Base-by-base conservation (phyloP, 2,797 vertebrate species). In the Tenualosa thibaudeaui region DNA sequence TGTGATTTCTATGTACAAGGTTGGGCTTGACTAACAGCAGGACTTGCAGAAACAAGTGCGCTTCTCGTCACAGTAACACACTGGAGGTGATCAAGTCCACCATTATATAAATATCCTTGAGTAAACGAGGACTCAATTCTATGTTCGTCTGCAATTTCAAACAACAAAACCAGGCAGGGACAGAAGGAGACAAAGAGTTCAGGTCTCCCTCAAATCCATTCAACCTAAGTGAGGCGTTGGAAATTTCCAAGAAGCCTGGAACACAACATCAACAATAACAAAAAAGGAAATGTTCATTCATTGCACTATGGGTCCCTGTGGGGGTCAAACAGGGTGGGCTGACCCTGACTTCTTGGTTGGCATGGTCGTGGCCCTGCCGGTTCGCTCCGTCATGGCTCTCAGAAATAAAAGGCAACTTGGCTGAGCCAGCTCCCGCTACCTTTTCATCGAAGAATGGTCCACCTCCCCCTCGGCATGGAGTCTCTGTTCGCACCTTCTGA, bases 1-100 rank as follows among this genome's bases (percentile, higher is more conserved):
- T 92, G 92, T 93, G 92, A 92, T 89, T 94, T 89, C 82, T 96
- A 96, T 96, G 91, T 96, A 96, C 95, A 96, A 81, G 81, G 86
- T 92, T 93, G 88, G 90, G 93, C 92, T 89, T 81, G 84, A 88
- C 86, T 86, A 87, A 87, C 88, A 84, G 82, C 83, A 82, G 87
- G 86, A 85, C 86, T 92, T 86, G 92, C 90, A 90, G 89, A 86
- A 83, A 82, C 19, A 15, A 84, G 51, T 17, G 84, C 83, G 83
- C 51, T 88, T 83, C 65, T 85, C 85, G 54, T 82, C 85, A 75
- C 81, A 54, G 84, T 81, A 88, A 87, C 84, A 84, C 90, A 91
- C 31, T 15, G 15, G 85, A 88, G 90, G 89, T 91, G 91, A 92
- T 49, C 85, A 88, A 90, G 92, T 94, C 91, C 93, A 90, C 90